A percentile compares a stretch with the other conserved stretches of the same genome.
These are phyloP conservation scores for Scelioninae gen. 2 DNA, from an alignment of 2,888 invertebrate genomes.

Conservation along the genomic window DNA sequence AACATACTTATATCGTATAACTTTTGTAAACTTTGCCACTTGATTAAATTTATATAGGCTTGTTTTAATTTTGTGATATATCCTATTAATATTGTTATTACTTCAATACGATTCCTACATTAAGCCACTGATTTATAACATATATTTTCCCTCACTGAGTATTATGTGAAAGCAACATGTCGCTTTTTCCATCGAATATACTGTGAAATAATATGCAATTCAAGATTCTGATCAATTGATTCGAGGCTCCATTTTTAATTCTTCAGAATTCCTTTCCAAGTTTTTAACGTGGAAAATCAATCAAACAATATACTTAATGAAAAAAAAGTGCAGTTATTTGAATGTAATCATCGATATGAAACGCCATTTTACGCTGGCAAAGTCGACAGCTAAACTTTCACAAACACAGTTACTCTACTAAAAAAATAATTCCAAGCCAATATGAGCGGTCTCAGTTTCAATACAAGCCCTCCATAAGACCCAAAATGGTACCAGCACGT, in stretches of 20 bases:
- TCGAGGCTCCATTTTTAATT: constrained; percentile 17
- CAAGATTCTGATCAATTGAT: constrained; percentile 30
- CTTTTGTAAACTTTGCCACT: constrained; percentile 41
- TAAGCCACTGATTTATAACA: constrained; percentile 11
- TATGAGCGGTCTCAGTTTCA: too few species aligned
- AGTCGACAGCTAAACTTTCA: too few species aligned
- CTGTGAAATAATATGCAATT: constrained; percentile 37
- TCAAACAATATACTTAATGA: too few species aligned
- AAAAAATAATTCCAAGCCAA: too few species aligned
- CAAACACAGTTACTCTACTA: too few species aligned
- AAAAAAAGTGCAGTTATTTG: too few species aligned
- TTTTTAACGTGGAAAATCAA: too few species aligned
- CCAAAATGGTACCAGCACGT: too few species aligned
- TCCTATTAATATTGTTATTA: constrained; percentile 32
- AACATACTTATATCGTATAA: constrained; percentile 39
- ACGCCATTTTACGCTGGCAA: too few species aligned
- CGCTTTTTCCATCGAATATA: constrained; percentile 57
- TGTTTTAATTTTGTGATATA: constrained; percentile 62
- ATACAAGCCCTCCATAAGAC: too few species aligned
- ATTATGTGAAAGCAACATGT: constrained; percentile 31
- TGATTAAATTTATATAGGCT: constrained; percentile 66
- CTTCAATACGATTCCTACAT: constrained; percentile 24
- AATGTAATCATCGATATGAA: too few species aligned
- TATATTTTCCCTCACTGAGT: constrained; percentile 21
- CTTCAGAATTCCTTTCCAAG: too few species aligned